Conservation (phyloP, 2,113 vertebrate species). For the Rhinogobius similis region DNA sequence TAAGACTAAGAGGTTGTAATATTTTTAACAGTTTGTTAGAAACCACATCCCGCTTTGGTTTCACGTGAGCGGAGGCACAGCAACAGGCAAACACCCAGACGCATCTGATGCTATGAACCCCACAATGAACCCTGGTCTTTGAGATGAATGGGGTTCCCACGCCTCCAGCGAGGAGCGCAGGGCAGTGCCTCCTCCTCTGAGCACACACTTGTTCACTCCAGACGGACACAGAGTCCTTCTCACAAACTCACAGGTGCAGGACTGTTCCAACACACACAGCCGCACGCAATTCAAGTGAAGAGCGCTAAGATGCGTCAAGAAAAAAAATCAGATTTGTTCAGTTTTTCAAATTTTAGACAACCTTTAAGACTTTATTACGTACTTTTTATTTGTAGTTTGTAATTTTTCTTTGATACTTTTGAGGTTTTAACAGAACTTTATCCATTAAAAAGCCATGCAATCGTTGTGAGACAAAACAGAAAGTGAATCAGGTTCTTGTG, state of each 20-base stretch:
- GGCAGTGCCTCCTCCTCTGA: constrained; percentile 73
- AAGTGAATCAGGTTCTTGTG: neutral
- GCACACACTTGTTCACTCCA: constrained; percentile 50
- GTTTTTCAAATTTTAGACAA: neutral
- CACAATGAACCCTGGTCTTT: constrained; percentile 74
- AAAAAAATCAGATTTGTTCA: neutral
- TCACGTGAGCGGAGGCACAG: constrained; percentile 23
- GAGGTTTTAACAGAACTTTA: neutral
- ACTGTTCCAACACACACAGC: constrained; percentile 16
- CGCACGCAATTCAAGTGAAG: neutral
- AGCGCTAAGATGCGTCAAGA: neutral
- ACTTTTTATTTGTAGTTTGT: neutral
- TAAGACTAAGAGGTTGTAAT: neutral
- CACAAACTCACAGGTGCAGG: constrained; percentile 48
- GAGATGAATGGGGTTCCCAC: constrained; percentile 81
- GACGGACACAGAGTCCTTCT: constrained; percentile 50
- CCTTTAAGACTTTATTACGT: constrained; percentile 5
- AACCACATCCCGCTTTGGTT: no score
- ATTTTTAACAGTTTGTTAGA: no score
- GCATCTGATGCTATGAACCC: constrained; percentile 76
- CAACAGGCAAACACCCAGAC: constrained; percentile 60
- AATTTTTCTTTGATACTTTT: neutral
- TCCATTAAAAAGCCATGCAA: neutral
- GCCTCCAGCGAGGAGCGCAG: constrained; percentile 76
- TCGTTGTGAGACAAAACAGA: neutral